These are phyloP conservation scores for Eupleurogrammus muticus DNA, from an alignment of 2,797 vertebrate genomes.

Conservation along the genomic window DNA sequence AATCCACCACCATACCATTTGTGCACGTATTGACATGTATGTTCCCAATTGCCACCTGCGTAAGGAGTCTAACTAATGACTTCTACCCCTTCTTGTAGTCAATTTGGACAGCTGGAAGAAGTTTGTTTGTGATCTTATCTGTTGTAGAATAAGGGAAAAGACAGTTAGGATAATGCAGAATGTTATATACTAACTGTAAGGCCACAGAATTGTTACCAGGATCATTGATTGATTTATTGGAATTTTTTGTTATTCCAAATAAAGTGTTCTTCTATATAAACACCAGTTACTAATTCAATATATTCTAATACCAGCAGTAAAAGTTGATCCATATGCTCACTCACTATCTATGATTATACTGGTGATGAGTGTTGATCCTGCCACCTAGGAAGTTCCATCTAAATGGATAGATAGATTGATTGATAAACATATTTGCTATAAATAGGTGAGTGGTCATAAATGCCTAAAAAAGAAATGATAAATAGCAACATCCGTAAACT, in stretches of 20 bases:
- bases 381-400: constrained; percentile 5
- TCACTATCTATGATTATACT: constrained; percentile 14
- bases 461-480: not conserved
- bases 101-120: not conserved
- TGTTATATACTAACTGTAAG: not conserved
- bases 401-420: too few relatives aligned
- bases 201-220: not conserved
- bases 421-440: too few relatives aligned
- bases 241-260: not conserved
- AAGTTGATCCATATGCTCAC: constrained; percentile 21
- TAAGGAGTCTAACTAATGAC: constrained; percentile 13
- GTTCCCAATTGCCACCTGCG: constrained; percentile 14
- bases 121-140: not conserved
- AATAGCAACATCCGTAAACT: not conserved
- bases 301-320: not conserved
- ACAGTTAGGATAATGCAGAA: not conserved
- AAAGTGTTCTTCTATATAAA: not conserved
- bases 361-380: constrained; percentile 35
- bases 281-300: not conserved
- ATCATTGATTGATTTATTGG: not conserved
- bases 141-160: not conserved
- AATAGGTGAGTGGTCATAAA: too few relatives aligned
- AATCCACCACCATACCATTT: not conserved
- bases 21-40: constrained; percentile 18
- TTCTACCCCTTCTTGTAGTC: not conserved